Conservation (phyloP, 1,140 invertebrate genomes). For the Zaprionus taronus region DNA sequence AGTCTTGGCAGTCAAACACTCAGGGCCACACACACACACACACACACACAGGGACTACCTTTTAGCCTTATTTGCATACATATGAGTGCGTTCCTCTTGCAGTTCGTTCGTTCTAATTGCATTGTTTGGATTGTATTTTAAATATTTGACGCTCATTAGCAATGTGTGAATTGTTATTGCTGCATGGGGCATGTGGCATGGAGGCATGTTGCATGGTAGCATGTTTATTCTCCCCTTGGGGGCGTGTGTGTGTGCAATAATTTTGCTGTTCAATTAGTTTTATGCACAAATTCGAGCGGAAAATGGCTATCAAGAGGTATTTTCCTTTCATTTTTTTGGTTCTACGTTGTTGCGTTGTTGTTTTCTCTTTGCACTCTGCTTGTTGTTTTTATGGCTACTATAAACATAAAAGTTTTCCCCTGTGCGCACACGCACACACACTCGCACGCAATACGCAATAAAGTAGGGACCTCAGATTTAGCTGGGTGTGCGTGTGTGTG, state of each 20-base stretch:
- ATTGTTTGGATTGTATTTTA: constrained; percentile 60
- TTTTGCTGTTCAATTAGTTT: constrained; percentile 81
- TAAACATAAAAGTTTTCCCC: constrained; percentile 77
- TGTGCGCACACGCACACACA: constrained; percentile 40
- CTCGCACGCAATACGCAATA: constrained; percentile 37
- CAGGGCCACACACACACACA: constrained; percentile 19
- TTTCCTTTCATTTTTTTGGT: constrained; percentile 9
- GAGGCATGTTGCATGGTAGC: not conserved
- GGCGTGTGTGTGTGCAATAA: constrained; percentile 58
- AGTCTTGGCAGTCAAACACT: constrained; percentile 63
- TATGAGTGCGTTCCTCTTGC: constrained; percentile 40
- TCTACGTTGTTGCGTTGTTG: constrained; percentile 1
- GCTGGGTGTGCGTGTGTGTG: constrained; percentile 19
- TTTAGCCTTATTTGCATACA: constrained; percentile 65
- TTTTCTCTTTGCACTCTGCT: constrained; percentile 20
- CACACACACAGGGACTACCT: constrained; percentile 34
- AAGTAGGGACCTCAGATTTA: constrained; percentile 48
- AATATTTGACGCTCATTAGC: constrained; percentile 59
- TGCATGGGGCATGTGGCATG: constrained; percentile 5
- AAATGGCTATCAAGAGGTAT: constrained; percentile 57
- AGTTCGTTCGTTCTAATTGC: constrained; percentile 49
- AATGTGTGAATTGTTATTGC: constrained; percentile 14
- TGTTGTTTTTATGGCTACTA: constrained; percentile 65
- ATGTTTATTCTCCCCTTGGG: constrained; percentile 58
- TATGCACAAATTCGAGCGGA: constrained; percentile 69